Conservation (phyloP, 2,113 vertebrate species). For the Fukomys damarensis region DNA sequence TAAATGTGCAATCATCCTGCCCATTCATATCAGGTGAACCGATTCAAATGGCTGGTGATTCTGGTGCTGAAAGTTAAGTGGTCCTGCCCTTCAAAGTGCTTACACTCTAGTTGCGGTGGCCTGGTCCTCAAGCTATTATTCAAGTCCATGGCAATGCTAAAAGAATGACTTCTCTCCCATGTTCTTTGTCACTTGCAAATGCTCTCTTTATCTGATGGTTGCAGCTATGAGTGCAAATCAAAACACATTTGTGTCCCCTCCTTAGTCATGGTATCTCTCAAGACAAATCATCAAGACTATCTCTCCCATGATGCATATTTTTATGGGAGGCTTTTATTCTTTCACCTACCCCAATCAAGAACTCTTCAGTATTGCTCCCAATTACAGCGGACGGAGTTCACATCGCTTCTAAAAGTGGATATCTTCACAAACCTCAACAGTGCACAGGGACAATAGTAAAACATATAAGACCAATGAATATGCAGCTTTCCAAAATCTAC, state of each 20-base stretch:
- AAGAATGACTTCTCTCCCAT: not conserved
- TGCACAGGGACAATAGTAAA: not conserved
- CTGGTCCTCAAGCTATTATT: not conserved
- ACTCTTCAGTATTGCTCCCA: not conserved
- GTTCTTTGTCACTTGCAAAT: not conserved
- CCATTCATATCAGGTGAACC: not conserved
- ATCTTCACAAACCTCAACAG: not conserved
- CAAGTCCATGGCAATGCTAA: not conserved
- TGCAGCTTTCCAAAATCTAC: not conserved
- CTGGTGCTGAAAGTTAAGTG: not conserved
- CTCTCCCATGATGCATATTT: not conserved
- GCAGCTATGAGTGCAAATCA: not conserved
- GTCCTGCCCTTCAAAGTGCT: not conserved
- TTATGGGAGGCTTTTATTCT: not conserved
- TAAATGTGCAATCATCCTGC: not conserved
- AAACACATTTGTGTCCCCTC: not conserved
- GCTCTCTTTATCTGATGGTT: not conserved
- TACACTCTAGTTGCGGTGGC: not conserved
- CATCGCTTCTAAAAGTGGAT: not conserved
- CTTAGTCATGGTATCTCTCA: not conserved
- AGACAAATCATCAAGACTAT: not conserved
- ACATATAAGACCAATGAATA: not conserved
- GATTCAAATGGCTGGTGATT: not conserved
- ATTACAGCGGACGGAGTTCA: no score
- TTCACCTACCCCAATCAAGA: not conserved